Evolutionary conservation across 1,140 invertebrate species (phyloP).

Genomic region (Whitmania pigra): DNA sequence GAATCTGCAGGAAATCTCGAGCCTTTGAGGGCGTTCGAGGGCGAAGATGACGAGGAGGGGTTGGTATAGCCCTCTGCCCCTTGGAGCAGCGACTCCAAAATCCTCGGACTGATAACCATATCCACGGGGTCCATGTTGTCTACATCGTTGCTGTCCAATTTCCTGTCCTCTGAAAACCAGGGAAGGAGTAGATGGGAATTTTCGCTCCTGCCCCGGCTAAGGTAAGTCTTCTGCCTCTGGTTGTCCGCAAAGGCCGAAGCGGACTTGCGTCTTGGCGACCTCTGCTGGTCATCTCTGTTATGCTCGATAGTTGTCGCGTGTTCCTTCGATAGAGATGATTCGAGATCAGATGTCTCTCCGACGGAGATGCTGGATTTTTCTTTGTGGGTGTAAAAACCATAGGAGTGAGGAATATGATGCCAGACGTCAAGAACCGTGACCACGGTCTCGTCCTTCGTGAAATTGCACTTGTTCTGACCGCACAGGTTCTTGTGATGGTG

Average conservation of each 20-base stretch:
- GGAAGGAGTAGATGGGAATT: not conserved
- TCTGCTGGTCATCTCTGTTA: not conserved
- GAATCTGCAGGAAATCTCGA: not conserved
- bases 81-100: conserved; percentile 24
- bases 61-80: conserved; percentile 21
- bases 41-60: not conserved
- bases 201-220: not conserved
- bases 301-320: not conserved
- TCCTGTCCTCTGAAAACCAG: no score
- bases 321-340: not conserved
- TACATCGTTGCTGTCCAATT: not conserved
- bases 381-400: no score
- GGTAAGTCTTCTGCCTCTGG: not conserved
- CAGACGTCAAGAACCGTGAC: conserved; percentile 13
- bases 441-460: conserved; percentile 19
- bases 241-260: not conserved
- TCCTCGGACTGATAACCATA: conserved; percentile 21
- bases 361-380: not conserved
- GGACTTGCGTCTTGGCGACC: not conserved
- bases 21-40: not conserved
- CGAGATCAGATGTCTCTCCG: not conserved
- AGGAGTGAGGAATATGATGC: conserved; percentile 11
- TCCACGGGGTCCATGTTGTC: conserved; percentile 20
- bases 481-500: conserved; percentile 6
- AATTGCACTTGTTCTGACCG: conserved; percentile 9